Percentiles rank a stretch among this genome's conserved stretches.
Evolutionary conservation across 2,113 vertebrate genomes (phyloP).

Genomic region (Salvator merianae): DNA sequence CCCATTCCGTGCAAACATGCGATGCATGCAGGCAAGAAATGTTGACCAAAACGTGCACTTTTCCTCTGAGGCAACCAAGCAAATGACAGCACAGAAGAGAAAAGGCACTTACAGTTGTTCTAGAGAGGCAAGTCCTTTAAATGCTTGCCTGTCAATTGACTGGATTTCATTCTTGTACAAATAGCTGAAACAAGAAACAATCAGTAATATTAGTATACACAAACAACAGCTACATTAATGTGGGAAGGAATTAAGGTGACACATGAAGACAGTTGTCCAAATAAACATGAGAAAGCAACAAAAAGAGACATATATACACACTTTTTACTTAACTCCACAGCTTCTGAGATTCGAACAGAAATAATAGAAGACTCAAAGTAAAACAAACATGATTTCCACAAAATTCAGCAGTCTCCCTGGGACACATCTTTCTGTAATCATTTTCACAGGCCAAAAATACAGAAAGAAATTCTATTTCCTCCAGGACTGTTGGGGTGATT

Average conservation of each 20-base stretch:
- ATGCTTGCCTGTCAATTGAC: constrained; percentile 99
- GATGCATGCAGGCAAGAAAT: constrained; percentile 76
- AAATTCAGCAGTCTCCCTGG: background rate
- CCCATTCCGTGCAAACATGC: constrained; percentile 71
- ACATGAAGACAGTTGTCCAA: constrained; percentile 59
- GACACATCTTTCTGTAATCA: background rate
- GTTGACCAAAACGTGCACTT: constrained; percentile 45
- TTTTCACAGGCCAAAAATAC: background rate
- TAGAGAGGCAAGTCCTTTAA: constrained; percentile 99
- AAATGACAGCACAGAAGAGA: constrained; percentile 66
- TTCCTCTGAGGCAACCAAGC: constrained; percentile 59
- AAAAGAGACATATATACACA: constrained; percentile 57
- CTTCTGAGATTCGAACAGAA: background rate
- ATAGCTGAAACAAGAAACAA: constrained; percentile 98
- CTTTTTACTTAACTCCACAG: constrained; percentile 23
- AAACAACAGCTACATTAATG: constrained; percentile 65
- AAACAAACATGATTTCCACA: background rate
- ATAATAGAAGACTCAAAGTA: background rate
- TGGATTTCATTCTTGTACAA: constrained; percentile 99
- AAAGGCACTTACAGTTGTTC: constrained; percentile 99
- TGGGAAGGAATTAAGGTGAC: constrained; percentile 61
- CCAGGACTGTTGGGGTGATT: no score
- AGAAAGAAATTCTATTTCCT: background rate
- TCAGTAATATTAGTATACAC: constrained; percentile 86
- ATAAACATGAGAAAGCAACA: constrained; percentile 51